Percentiles rank a stretch among this genome's conserved stretches.
Evolutionary conservation across 2,888 invertebrate genomes (phyloP).

Genomic region (Seira sanloemensis): DNA sequence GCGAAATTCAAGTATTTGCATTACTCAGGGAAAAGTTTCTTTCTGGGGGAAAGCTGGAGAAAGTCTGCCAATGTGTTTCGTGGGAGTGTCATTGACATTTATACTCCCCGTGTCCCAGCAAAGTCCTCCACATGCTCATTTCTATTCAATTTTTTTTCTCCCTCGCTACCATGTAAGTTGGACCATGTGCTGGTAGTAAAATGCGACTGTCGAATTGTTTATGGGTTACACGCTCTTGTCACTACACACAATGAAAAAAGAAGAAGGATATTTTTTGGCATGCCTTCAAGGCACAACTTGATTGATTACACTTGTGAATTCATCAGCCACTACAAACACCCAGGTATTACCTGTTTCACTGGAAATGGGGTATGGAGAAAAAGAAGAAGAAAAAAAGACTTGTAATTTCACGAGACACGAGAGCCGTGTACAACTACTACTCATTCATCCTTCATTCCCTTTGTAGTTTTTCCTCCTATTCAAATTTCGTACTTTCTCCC

Average conservation of each 20-base stretch:
- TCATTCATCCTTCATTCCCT: neutral
- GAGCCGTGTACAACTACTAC: too few species aligned
- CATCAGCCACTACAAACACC: neutral
- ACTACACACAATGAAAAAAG: too few species aligned
- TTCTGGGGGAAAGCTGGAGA: too few species aligned
- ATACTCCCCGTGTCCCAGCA: neutral
- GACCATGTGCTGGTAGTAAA: neutral
- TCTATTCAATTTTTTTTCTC: too few species aligned
- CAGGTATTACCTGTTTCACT: neutral
- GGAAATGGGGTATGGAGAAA: too few species aligned
- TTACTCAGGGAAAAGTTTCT: too few species aligned
- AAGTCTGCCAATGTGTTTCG: too few species aligned
- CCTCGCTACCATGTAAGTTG: neutral
- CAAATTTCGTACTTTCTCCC: neutral
- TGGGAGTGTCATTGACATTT: neutral
- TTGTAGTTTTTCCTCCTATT: neutral
- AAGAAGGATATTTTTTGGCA: constrained; percentile 1
- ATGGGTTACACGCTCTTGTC: neutral
- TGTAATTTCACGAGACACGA: too few species aligned
- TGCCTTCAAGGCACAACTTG: constrained; percentile 31
- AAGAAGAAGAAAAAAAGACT: too few species aligned
- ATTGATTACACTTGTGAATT: constrained; percentile 41
- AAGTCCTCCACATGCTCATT: neutral
- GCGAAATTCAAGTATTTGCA: too few species aligned
- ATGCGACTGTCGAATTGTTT: neutral